Base-by-base conservation (phyloP, 2,113 vertebrate genomes). In the Arothron firmamentum region DNA sequence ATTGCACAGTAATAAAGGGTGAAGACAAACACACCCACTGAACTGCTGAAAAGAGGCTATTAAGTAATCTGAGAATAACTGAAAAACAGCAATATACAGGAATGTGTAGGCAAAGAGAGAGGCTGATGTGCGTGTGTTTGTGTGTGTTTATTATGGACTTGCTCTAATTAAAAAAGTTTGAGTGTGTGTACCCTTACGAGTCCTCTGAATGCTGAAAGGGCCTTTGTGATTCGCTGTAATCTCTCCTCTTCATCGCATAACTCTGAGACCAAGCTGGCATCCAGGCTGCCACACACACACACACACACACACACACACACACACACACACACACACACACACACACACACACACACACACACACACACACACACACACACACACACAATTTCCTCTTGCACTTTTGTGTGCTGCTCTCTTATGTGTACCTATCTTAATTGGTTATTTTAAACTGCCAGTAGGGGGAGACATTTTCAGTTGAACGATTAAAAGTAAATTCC, bases 201-300 rank as follows among this genome's bases (percentile, higher is more conserved):
- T 80, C 77, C 70, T 79, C 83, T 85, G 65, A 70, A 72, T 67
- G 62, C 70, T 88, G 76, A 91, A 88, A 86, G 54, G 74, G 55
- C 62, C 85, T 82, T 85, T 89, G 86, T 90, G 76, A 79, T 75
- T 80, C 6, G 57, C 23, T 77, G 84, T 85, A 88, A 90, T 89
- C 84, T 87, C 76, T 62, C 62, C 70, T 78, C 78, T 82, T 63
- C 77, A 84, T 86, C 85, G 52, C 83, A 87, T 80, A 86, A 85
- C 78, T 85, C 65, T 64, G 51, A 65, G 58, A 60, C 68, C 72
- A 76, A 79, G 77, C 64, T 85, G 74, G 83, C 75, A 73, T 75
- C 78, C 72, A 65, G 69, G 82, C 67, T 65, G 59, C 60, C 54
- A 50, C 4, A 15, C 72, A 75, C 70, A 7, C 47, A 45, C 65